A percentile compares a stretch with the other conserved stretches of the same genome.
These are phyloP conservation scores for Octopus bimaculoides DNA, from an alignment of 1,140 invertebrate species.

Conservation along the genomic window DNA sequence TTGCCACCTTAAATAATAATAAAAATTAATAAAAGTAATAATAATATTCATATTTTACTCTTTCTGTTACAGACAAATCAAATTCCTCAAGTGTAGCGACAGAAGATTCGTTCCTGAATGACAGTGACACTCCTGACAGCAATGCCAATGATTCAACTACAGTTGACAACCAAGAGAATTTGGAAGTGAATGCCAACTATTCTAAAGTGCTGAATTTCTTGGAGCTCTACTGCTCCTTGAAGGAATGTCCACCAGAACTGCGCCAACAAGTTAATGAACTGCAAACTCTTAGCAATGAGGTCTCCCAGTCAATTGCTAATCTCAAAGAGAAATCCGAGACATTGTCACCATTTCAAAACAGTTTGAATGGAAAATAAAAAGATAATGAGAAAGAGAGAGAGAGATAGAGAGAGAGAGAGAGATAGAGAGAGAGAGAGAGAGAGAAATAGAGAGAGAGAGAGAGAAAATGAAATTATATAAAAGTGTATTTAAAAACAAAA, in stretches of 20 bases:
- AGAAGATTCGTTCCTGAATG: not conserved
- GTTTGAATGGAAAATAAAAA: too few species aligned
- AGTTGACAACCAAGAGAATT: not conserved
- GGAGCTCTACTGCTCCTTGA: not conserved
- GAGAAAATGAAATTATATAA: too few species aligned
- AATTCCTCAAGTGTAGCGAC: not conserved
- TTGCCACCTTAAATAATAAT: too few species aligned
- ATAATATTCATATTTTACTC: not conserved
- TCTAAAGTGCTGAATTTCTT: not conserved
- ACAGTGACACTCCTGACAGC: not conserved
- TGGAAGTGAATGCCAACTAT: not conserved
- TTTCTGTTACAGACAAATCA: not conserved
- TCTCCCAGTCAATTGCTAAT: not conserved
- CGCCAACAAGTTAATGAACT: not conserved
- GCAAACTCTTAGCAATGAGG: not conserved
- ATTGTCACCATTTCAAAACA: not conserved
- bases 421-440: too few species aligned
- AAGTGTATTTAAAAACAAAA: too few species aligned
- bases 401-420: too few species aligned
- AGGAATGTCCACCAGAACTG: conserved; percentile 1
- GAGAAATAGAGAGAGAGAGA: too few species aligned
- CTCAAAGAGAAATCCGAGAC: not conserved
- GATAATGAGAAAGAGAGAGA: too few species aligned
- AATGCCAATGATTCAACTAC: not conserved
- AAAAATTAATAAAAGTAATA: too few species aligned